Evolutionary conservation across 2,888 invertebrate genomes (phyloP), one percentile per base, ranked within the genome.

Genomic region (Phalera bucephala): DNA sequence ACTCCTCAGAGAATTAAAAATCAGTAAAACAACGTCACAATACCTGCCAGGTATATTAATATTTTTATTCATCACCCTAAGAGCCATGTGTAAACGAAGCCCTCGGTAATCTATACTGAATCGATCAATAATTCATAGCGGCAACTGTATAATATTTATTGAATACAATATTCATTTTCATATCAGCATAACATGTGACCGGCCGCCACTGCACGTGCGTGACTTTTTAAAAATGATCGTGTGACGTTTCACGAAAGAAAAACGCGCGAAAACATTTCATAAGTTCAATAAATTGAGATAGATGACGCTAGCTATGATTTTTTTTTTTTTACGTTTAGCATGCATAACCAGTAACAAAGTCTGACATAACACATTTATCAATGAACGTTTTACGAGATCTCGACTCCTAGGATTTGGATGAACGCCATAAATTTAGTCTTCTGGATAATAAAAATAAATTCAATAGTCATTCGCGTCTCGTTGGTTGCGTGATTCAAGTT

Each of bases 341-440:
- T 3, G 17, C 3, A 17, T 3, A 17, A 17, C 25, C 19, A 6
- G 27, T 22, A 10, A 40, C 45, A 34, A 52, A 57, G 43, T 49
- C 52, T 54, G 47, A 49, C 52, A 41, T 25, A 31, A 37, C 21
- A 34, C 36, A 40, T 52, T 47, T 49, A 41, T 40, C 45, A 37
- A 27, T 35, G 21, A 25, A 31, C n/a, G n/a, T n/a, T n/a, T n/a
- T n/a, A n/a, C 31, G 26, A 30, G 15, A 33, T 25, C 33, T 15
- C 30, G 25, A 3, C 11, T 15, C 27, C 30, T 31, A 39, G 33
- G 26, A 15, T 22, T 40, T 40, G 34, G 39, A 34, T 10, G n/a
- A 1, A 1, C 22, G 31, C 39, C 39, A 40, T 23, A 10, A 19
- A 15, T 3, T 10, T 17, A 8, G 11, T 13, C 21, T 14, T 27